A percentile compares a stretch with the other conserved stretches of the same genome.
These are phyloP conservation scores for Ascaphus truei DNA, from an alignment of 2,113 vertebrate genomes.

Conservation along the genomic window DNA sequence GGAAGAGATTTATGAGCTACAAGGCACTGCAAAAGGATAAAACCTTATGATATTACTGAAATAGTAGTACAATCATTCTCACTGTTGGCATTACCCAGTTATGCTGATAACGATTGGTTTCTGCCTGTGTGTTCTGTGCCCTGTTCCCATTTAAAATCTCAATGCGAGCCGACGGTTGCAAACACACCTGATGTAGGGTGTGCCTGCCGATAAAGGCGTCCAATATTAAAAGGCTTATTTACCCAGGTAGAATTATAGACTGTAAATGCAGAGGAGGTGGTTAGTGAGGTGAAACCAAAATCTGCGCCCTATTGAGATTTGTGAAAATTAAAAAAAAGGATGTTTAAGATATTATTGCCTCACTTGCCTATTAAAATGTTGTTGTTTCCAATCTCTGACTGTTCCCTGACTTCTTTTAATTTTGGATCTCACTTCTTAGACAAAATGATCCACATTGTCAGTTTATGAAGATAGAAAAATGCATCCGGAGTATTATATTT, in stretches of 20 bases:
- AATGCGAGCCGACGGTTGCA: not conserved
- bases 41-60: not conserved
- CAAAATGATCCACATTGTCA: no score
- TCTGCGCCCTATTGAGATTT: constrained; percentile 59
- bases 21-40: not conserved
- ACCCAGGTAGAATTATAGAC: constrained; percentile 44
- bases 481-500: no score
- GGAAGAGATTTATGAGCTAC: constrained; percentile 10
- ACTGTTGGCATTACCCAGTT: not conserved
- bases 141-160: not conserved
- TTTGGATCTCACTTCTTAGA: no score
- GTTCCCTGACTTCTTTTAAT: no score
- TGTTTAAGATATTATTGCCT: no score
- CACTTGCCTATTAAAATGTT: no score
- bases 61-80: not conserved
- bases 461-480: no score
- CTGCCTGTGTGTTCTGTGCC: no score
- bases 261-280: constrained; percentile 44
- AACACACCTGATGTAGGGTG: constrained; percentile 10
- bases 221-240: constrained; percentile 28
- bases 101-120: not conserved
- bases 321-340: no score
- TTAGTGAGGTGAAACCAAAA: constrained; percentile 39
- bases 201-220: constrained; percentile 31
- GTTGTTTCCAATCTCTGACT: no score